Evolutionary conservation across 2,113 vertebrate genomes (phyloP).

Genomic region (Bettongia penicillata): DNA sequence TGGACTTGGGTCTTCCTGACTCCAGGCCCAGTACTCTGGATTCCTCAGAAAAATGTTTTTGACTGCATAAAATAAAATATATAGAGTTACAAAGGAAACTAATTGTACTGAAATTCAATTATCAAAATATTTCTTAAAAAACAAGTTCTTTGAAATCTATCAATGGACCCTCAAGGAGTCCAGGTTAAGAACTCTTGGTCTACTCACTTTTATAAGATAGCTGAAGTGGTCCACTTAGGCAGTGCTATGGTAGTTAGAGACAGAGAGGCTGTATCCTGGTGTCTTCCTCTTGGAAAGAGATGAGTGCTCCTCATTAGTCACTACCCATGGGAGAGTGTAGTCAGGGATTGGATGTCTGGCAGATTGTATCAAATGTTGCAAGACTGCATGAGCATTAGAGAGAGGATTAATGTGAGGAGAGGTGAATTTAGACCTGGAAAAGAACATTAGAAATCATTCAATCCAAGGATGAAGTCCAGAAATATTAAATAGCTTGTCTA

Average conservation of each 20-base stretch:
- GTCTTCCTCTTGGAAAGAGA: background rate
- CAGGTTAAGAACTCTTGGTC: background rate
- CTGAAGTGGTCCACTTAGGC: background rate
- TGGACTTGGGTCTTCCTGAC: background rate
- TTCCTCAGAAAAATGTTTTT: background rate
- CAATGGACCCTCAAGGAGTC: background rate
- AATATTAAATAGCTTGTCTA: background rate
- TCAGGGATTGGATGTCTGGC: background rate
- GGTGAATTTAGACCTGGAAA: background rate
- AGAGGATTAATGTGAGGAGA: background rate
- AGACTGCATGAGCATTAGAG: background rate
- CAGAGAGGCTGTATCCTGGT: background rate
- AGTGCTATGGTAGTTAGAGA: background rate
- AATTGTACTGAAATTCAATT: background rate
- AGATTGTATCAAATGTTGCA: background rate
- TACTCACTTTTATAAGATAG: background rate
- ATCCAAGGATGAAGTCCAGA: background rate
- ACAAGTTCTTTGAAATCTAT: background rate
- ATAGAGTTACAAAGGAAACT: background rate
- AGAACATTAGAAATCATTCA: background rate
- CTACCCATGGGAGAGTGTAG: background rate
- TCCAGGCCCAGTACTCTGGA: background rate
- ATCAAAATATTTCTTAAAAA: background rate
- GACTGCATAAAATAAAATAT: background rate
- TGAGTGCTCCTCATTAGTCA: background rate